Evolutionary conservation across 2,113 vertebrate species (phyloP).

Genomic region (Varanus salvator): DNA sequence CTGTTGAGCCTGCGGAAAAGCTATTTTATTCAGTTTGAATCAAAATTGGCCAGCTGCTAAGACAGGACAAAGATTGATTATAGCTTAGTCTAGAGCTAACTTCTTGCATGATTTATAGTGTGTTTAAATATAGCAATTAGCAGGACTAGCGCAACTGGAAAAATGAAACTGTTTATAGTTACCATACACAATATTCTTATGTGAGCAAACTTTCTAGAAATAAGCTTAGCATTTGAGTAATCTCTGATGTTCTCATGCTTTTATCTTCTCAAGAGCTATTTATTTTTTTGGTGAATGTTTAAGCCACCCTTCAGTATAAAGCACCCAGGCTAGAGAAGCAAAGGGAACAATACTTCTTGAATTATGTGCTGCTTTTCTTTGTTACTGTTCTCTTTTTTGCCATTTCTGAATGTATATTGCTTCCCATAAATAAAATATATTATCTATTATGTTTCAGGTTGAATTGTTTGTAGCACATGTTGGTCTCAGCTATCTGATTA

Average conservation of each 20-base stretch:
- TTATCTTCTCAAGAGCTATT: conserved; percentile 23
- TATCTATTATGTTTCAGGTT: conserved; percentile 28
- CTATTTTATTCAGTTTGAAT: conserved; percentile 61
- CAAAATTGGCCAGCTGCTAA: conserved; percentile 44
- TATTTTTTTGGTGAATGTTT: not conserved
- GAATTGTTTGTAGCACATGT: not conserved
- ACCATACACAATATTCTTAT: conserved; percentile 44
- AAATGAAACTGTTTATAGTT: conserved; percentile 44
- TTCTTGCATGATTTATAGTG: conserved; percentile 55
- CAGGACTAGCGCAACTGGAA: conserved; percentile 35
- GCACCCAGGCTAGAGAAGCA: not conserved
- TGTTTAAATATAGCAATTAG: conserved; percentile 54
- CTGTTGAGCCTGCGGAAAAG: conserved; percentile 51
- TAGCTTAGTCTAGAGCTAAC: conserved; percentile 51
- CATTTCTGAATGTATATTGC: conserved; percentile 24
- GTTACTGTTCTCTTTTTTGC: not conserved
- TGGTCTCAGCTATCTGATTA: conserved; percentile 44
- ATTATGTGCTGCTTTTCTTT: accelerated
- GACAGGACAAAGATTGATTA: conserved; percentile 66
- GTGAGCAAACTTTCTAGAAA: conserved; percentile 59
- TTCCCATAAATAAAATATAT: conserved; percentile 39
- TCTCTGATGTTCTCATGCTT: conserved; percentile 29
- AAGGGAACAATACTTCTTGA: conserved; percentile 28
- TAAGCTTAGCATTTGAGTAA: conserved; percentile 59
- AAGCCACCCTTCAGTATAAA: not conserved